Conservation (phyloP, 1,140 invertebrate genomes). For the Papilio dardanus region DNA sequence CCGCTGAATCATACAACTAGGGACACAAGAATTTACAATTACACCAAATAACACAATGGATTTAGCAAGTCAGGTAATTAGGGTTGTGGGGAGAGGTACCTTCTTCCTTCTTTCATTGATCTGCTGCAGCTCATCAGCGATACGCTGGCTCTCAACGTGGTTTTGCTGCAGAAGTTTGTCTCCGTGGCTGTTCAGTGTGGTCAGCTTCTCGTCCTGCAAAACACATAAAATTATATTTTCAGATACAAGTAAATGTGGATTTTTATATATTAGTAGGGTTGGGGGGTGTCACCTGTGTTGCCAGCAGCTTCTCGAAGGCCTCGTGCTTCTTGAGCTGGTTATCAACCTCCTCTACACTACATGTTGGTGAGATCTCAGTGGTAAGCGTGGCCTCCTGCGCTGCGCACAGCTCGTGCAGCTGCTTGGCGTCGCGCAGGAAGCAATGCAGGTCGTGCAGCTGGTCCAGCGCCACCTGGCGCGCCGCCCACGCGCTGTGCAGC, state of each 20-base stretch:
- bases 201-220: constrained; percentile 92
- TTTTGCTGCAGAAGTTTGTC: constrained; percentile 94
- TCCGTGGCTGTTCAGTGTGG: constrained; percentile 92
- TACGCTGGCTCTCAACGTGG: constrained; percentile 96
- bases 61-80: neutral
- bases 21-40: neutral
- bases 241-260: no score
- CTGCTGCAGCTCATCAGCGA: constrained; percentile 88
- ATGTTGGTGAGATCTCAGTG: constrained; percentile 77
- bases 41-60: neutral
- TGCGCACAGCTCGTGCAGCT: constrained; percentile 94
- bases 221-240: neutral
- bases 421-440: constrained; percentile 97
- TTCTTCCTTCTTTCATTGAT: constrained; percentile 88
- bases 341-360: constrained; percentile 93
- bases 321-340: constrained; percentile 95
- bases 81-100: constrained; percentile 64
- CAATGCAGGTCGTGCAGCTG: constrained; percentile 97
- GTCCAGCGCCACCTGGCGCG: constrained; percentile 94
- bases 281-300: constrained; percentile 80
- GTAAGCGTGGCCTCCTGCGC: constrained; percentile 92
- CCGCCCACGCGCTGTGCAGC: constrained; percentile 93
- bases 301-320: constrained; percentile 93
- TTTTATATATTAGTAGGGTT: no score
- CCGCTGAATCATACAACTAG: constrained; percentile 85